A percentile compares a stretch with the other conserved stretches of the same genome.
phyloP scores from a whole-genome alignment of 2,113 vertebrate species.

The Megaleporinus macrocephalus region DNA sequence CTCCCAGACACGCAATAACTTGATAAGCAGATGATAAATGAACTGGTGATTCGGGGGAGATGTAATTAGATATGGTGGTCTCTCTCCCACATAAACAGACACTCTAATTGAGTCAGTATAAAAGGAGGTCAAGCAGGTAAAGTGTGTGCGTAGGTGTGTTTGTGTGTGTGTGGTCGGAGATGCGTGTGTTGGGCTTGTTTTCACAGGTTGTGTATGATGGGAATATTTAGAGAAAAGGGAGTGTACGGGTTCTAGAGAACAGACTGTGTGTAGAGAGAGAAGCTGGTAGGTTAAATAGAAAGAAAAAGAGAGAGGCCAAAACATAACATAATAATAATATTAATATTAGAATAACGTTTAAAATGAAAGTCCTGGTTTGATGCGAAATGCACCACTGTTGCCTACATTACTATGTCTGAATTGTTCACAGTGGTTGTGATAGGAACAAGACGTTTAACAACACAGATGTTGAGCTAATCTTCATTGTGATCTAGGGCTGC shows the following conservation, averaged over 20 bases:
- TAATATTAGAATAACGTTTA: too few species aligned
- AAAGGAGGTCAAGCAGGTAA: conserved; percentile 7
- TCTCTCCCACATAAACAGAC: conserved; percentile 7
- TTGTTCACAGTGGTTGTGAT: too few species aligned
- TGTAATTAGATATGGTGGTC: background rate
- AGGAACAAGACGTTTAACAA: too few species aligned
- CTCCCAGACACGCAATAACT: conserved; percentile 12
- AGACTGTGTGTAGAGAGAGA: background rate
- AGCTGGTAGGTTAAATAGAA: background rate
- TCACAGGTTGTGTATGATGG: background rate
- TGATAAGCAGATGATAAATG: conserved; percentile 2
- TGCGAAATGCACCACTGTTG: too few species aligned
- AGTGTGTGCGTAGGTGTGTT: background rate
- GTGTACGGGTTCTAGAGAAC: background rate
- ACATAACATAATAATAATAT: too few species aligned
- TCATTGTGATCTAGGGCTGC: too few species aligned
- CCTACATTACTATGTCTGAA: too few species aligned
- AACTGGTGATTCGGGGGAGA: conserved; percentile 20
- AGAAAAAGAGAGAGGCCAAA: background rate
- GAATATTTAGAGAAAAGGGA: background rate
- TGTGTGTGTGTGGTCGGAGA: background rate
- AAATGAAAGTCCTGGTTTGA: too few species aligned
- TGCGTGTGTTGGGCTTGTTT: background rate
- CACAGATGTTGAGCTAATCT: too few species aligned
- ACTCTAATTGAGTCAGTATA: background rate